These are phyloP conservation scores for Camponotus vicinus DNA, from an alignment of 1,140 invertebrate genomes.

Conservation along the genomic window DNA sequence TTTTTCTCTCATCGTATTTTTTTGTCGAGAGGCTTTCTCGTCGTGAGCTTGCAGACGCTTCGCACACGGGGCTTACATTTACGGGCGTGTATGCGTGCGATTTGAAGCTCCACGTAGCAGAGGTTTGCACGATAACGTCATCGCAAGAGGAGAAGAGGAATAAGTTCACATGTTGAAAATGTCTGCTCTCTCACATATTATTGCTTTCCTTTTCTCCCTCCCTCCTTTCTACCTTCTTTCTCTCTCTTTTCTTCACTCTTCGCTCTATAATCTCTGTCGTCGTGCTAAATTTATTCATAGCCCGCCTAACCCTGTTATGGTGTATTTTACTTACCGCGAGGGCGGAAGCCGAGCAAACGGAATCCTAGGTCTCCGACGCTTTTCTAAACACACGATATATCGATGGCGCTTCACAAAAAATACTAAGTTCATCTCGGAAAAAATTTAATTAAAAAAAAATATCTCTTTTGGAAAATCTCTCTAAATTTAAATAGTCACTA, in stretches of 20 bases:
- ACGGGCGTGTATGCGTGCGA: constrained; percentile 37
- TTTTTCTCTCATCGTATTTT: constrained; percentile 29
- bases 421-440: neutral
- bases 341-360: constrained; percentile 24
- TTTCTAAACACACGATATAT: constrained; percentile 40
- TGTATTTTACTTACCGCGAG: constrained; percentile 79
- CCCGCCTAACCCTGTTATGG: constrained; percentile 83
- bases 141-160: constrained; percentile 26
- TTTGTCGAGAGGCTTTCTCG: constrained; percentile 51
- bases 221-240: neutral
- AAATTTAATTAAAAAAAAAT: neutral
- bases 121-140: constrained; percentile 63
- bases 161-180: constrained; percentile 64
- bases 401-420: neutral
- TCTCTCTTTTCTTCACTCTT: neutral
- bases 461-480: no score
- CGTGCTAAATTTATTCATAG: constrained; percentile 85
- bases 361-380: constrained; percentile 1
- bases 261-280: constrained; percentile 72
- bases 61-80: constrained; percentile 39
- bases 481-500: no score
- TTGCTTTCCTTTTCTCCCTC: constrained; percentile 70
- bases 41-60: constrained; percentile 54
- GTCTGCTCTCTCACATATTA: constrained; percentile 78
- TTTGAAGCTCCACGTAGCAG: constrained; percentile 31